Evolutionary conservation across 2,113 vertebrate species (phyloP).

Genomic region (Dasypus novemcinctus): DNA sequence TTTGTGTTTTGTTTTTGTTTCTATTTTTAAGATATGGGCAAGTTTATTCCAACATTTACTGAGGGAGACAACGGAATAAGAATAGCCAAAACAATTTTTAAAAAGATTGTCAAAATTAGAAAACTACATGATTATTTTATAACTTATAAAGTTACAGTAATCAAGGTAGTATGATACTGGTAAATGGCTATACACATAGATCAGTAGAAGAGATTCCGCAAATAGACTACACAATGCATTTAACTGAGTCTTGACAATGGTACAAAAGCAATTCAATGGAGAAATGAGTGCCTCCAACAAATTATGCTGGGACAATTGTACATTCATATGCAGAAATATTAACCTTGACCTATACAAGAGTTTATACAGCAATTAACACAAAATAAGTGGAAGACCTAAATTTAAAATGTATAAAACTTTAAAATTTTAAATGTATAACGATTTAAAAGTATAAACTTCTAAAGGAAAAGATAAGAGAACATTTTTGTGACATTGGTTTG

Average conservation of each 20-base stretch:
- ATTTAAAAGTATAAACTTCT: neutral
- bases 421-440: neutral
- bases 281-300: neutral
- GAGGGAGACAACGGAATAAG: neutral
- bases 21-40: neutral
- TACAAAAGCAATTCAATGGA: neutral
- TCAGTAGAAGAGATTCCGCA: neutral
- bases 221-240: neutral
- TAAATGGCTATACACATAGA: neutral
- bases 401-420: neutral
- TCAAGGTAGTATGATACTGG: neutral
- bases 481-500: neutral
- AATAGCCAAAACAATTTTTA: neutral
- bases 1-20: too few species aligned
- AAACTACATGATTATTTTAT: neutral
- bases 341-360: neutral
- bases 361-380: neutral
- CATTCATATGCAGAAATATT: neutral
- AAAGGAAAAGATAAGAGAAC: neutral
- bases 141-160: neutral
- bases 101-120: neutral
- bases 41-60: neutral
- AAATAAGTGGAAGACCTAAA: neutral
- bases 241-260: neutral
- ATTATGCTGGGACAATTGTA: neutral